These are phyloP conservation scores for Netelia virgata DNA, from an alignment of 2,888 invertebrate genomes.

Conservation along the genomic window DNA sequence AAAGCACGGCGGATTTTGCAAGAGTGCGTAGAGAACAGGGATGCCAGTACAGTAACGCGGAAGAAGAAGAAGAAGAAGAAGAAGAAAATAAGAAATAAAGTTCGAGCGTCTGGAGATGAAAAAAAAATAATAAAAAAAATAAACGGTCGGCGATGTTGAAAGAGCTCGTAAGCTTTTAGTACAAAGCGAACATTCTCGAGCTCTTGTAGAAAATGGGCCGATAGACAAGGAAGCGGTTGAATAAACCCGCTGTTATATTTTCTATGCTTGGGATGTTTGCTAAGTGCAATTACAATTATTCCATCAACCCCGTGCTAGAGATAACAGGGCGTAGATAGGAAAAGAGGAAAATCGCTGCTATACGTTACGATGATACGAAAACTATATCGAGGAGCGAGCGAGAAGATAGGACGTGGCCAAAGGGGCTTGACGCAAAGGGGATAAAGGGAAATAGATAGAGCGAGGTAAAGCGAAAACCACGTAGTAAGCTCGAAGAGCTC, in stretches of 20 bases:
- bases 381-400: constrained; percentile 36
- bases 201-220: constrained; percentile 65
- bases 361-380: constrained; percentile 2
- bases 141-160: constrained; percentile 28
- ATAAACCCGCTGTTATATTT: constrained; percentile 56
- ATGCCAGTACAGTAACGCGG: neutral
- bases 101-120: neutral
- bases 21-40: neutral
- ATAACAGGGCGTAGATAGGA: constrained; percentile 60
- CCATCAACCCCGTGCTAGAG: constrained; percentile 66
- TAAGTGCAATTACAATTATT: constrained; percentile 70
- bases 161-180: constrained; percentile 61
- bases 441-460: constrained; percentile 24
- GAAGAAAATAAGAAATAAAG: constrained; percentile 27
- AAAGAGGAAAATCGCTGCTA: constrained; percentile 43
- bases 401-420: constrained; percentile 32
- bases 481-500: constrained; percentile 54
- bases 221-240: constrained; percentile 64
- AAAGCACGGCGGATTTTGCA: neutral
- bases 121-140: constrained; percentile 36
- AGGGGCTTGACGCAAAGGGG: constrained; percentile 33
- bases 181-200: constrained; percentile 57
- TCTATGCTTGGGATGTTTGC: constrained; percentile 57
- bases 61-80: constrained; percentile 18
- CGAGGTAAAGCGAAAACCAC: constrained; percentile 35